A percentile compares a stretch with the other conserved stretches of the same genome.
phyloP scores from a whole-genome alignment of 2,888 invertebrate genomes.

The Pedicia rivosa region DNA sequence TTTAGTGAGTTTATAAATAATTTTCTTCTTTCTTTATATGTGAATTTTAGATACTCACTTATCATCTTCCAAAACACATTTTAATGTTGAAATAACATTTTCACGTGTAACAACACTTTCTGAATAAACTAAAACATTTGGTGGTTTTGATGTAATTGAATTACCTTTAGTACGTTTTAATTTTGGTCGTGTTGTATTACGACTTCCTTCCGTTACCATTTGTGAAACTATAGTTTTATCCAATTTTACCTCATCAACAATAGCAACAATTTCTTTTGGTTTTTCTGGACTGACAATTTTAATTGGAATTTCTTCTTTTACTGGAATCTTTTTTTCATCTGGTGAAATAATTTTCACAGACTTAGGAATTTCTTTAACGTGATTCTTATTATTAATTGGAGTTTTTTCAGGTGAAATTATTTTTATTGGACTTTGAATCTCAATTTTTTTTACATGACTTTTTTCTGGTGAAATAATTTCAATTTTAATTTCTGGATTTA shows the following conservation, averaged over 20 bases:
- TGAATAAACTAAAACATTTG: conserved; percentile 67
- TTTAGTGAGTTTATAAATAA: no score
- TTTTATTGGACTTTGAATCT: no score
- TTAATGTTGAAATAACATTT: conserved; percentile 53
- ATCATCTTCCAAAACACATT: conserved; percentile 50
- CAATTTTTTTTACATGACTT: background rate
- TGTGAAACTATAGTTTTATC: no score
- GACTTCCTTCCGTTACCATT: background rate
- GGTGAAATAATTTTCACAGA: background rate
- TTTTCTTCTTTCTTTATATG: no score
- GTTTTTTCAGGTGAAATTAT: no score
- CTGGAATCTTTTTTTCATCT: no score
- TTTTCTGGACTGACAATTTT: no score
- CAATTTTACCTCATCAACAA: no score
- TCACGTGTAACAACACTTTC: conserved; percentile 60
- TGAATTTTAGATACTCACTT: no score
- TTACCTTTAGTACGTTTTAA: conserved; percentile 25
- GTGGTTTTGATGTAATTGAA: conserved; percentile 42
- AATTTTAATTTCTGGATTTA: conserved; percentile 5
- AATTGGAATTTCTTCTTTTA: no score
- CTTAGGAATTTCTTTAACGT: background rate
- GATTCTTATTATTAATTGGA: background rate
- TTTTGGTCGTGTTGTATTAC: conserved; percentile 15
- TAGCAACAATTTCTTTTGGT: no score
- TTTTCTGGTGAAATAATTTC: background rate